Percentiles rank a stretch among this genome's conserved stretches.
Evolutionary conservation across 1,140 invertebrate genomes (phyloP).

Genomic region (Drosophila malerkotliana): DNA sequence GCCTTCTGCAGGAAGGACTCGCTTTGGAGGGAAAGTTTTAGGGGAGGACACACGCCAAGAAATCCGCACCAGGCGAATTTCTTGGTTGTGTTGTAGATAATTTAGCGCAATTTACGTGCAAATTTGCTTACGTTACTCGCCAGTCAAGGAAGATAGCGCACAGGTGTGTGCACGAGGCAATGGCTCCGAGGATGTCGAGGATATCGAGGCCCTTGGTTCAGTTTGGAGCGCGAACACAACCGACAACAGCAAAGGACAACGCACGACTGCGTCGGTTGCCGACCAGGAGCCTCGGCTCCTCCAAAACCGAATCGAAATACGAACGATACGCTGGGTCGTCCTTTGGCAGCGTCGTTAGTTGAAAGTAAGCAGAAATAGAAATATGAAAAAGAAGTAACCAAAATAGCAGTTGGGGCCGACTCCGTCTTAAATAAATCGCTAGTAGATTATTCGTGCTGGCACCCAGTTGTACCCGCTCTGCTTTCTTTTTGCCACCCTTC

Average conservation of each 20-base stretch:
- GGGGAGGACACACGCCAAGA: slow-evolving; percentile 33
- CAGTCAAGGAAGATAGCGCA: slow-evolving; percentile 50
- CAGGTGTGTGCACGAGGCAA: slow-evolving; percentile 61
- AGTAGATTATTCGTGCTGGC: slow-evolving; percentile 80
- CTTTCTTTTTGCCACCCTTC: background rate
- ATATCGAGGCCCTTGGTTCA: slow-evolving; percentile 22
- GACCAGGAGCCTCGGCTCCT: slow-evolving; percentile 35
- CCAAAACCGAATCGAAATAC: slow-evolving; percentile 11
- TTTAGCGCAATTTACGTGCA: slow-evolving; percentile 78
- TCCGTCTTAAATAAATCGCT: slow-evolving; percentile 74
- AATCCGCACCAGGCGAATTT: slow-evolving; percentile 67
- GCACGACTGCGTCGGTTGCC: slow-evolving; percentile 61
- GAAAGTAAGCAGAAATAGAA: slow-evolving; percentile 76
- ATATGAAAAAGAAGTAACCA: slow-evolving; percentile 80
- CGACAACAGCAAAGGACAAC: slow-evolving; percentile 76
- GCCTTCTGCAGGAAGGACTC: slow-evolving; percentile 12
- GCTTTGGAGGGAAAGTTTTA: slow-evolving; percentile 15
- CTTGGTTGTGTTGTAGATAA: slow-evolving; percentile 60
- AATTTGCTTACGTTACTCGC: slow-evolving; percentile 69
- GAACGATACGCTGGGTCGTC: slow-evolving; percentile 12
- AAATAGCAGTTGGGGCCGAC: slow-evolving; percentile 63
- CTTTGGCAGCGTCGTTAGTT: slow-evolving; percentile 35
- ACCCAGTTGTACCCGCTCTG: slow-evolving; percentile 42
- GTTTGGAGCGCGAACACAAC: slow-evolving; percentile 67
- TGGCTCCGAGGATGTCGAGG: slow-evolving; percentile 40